Base-by-base conservation (phyloP, 2,797 vertebrate species). In the Champsocephalus gunnari region DNA sequence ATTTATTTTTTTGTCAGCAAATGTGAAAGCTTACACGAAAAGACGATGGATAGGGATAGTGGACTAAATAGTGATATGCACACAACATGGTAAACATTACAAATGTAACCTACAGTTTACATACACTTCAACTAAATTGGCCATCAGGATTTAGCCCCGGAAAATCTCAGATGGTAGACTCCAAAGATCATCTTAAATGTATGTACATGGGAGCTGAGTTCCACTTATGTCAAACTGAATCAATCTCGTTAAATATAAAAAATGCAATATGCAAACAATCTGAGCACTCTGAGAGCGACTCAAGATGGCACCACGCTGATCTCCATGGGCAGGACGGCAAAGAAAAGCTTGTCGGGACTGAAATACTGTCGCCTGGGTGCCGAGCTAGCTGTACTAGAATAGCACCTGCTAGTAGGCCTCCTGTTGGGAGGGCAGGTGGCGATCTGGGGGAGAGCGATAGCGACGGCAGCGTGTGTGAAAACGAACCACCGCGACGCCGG, bases 401-500 rank as follows among this genome's bases (percentile, higher is more conserved):
- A 87, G 86, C 92, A 88, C 90, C 88, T 89, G 90, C 89, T 84
- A 83, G 83, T 79, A 67, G 73, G 66, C 73, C 81, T 80, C 82
- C 91, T 48, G 82, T 57, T 6, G 82, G 76, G 82, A 72, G 82
- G 88, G 83, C 94, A 94, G 92, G 91, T 93, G 93, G 79, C 73
- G 84, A 87, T 71, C 77, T 69, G 77, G 77, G 59, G 69, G 65
- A 78, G 77, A 75, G 71, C 34, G 66, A 55, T 41, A 44, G 71
- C 54, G 60, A 24, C 14, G 19, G 68, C 71, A 47, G 69, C 57
- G 3, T 73, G 77, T 62, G 79, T 66, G 76, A 83, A 87, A 81
- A 87, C 43, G 62, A 82, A 73, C 28, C 61, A 21, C 56, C n/a
- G 69, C 60, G 53, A 70, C 41, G 43, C 67, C 50, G 10, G 8